Base-by-base conservation (phyloP, 2,888 invertebrate species). In the Cosmorhoe ocellata region DNA sequence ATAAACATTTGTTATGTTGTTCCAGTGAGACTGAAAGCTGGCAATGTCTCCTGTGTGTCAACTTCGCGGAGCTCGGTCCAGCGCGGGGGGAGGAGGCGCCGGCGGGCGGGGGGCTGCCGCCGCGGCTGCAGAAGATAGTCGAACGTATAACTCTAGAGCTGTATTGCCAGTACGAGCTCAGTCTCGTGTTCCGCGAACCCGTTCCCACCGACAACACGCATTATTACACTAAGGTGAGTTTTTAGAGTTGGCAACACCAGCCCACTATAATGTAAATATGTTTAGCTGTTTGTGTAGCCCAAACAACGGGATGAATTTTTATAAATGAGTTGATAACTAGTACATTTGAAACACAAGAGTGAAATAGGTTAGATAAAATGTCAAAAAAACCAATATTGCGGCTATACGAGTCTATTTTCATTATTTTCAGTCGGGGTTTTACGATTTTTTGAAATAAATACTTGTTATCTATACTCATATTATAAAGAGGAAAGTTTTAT, bases 1-100 rank as follows among this genome's bases (percentile, higher is more conserved):
- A n/a, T n/a, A n/a, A n/a, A n/a, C n/a, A n/a, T n/a, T n/a, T n/a
- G n/a, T n/a, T n/a, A n/a, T n/a, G n/a, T 22, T 10, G 33, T 41
- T 41, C 33, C 82, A 94, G 94, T 66, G 97, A 96, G 84, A 94
- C 93, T 66, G 97, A 97, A 82, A 95, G 95, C 44, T 98, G 98
- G 97, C 96, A 96, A 78, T 98, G 98, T 84, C 92, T 97, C 74
- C 90, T 98, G 67, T 98, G 98, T 90, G 95, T 94, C 64, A 95
- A 96, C 86, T 94, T 96, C 71, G 92, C 94, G 51, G 94, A 94
- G 69, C 87, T 92, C 62, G 83, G 91, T 32, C 40, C 30, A 51
- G 76, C 43, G 64, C 81, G 67, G 69, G 60, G 2, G 10, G 82
- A 42, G 65, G 85, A 52, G 88, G 90, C 51, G 86, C 90, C 71